Conservation (phyloP, 2,797 vertebrate genomes). For the Diplodus sargus region DNA sequence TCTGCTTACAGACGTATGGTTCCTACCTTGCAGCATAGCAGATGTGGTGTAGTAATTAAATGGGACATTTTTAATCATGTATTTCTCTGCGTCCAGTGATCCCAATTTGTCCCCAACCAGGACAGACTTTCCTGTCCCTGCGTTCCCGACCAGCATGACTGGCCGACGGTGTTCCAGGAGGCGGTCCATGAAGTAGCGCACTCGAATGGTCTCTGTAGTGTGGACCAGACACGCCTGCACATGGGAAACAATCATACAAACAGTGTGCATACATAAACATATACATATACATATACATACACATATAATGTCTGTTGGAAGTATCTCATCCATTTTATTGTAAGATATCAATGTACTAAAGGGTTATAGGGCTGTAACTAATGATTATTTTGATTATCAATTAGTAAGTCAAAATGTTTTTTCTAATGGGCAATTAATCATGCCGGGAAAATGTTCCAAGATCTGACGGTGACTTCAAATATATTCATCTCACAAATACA, state of each 20-base stretch:
- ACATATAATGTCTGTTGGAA: too few species aligned
- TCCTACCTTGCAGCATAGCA: slow-evolving; percentile 94
- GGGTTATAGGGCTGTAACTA: not conserved
- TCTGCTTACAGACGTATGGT: not conserved
- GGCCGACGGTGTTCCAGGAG: slow-evolving; percentile 88
- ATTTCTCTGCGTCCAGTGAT: slow-evolving; percentile 86
- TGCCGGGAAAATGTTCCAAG: not conserved
- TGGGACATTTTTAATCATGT: slow-evolving; percentile 90
- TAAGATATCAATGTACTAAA: not conserved
- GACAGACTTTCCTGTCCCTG: slow-evolving; percentile 93
- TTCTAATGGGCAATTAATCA: not conserved
- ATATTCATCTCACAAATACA: too few species aligned
- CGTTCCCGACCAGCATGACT: slow-evolving; percentile 92
- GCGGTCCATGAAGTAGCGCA: slow-evolving; percentile 91
- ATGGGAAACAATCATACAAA: not conserved
- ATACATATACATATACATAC: not conserved
- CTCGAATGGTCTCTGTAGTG: slow-evolving; percentile 89
- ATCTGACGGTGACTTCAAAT: too few species aligned
- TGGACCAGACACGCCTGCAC: slow-evolving; percentile 92
- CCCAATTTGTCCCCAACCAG: slow-evolving; percentile 90
- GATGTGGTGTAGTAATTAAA: slow-evolving; percentile 98
- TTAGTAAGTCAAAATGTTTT: not conserved
- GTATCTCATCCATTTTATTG: not conserved
- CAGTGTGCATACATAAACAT: not conserved
- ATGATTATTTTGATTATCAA: not conserved